These are phyloP conservation scores for Marmota flaviventris DNA, from an alignment of 2,113 vertebrate species.

Conservation along the genomic window DNA sequence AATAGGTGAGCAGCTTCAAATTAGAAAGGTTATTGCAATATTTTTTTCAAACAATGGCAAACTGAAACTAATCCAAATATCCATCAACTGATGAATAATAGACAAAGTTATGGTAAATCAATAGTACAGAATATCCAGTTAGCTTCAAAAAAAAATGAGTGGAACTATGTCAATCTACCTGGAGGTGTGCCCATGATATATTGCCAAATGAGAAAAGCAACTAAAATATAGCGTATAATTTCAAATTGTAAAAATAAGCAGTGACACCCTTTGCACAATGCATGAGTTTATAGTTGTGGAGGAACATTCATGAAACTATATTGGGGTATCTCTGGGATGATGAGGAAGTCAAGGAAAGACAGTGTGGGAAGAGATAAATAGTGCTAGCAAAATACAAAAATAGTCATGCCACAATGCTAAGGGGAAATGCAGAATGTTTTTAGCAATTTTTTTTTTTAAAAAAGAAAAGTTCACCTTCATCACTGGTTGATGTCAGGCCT, in stretches of 20 bases:
- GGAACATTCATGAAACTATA: not conserved
- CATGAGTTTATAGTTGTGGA: not conserved
- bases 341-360: not conserved
- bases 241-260: not conserved
- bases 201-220: not conserved
- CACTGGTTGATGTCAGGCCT: not conserved
- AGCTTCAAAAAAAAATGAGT: not conserved
- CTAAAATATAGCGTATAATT: not conserved
- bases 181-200: not conserved
- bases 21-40: not conserved
- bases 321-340: not conserved
- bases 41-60: not conserved
- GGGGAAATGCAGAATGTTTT: not conserved
- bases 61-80: not conserved
- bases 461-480: not conserved
- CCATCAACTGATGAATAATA: not conserved
- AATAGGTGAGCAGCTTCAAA: not conserved
- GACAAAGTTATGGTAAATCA: not conserved
- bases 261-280: too few relatives aligned
- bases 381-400: not conserved
- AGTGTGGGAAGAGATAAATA: not conserved
- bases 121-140: not conserved
- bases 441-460: not conserved
- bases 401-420: not conserved
- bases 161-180: accelerated